Conservation (phyloP, 92 coral and sea anemone genomes). For the Virgularia gustaviana region DNA sequence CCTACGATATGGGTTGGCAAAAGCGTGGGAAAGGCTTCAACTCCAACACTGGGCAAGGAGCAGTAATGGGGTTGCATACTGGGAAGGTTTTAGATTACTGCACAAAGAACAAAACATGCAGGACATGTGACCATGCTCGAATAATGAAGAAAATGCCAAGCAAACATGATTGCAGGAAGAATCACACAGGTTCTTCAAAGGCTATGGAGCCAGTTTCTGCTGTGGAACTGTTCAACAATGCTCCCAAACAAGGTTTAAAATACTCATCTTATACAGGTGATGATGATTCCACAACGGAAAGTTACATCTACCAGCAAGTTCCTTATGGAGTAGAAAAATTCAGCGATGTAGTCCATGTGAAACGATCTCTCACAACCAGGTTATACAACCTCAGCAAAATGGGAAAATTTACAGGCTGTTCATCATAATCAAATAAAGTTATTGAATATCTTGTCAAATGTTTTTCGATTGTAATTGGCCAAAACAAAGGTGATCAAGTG, state of each 20-base stretch:
- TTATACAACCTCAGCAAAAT: conserved; percentile 27
- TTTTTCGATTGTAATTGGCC: conserved; percentile 20
- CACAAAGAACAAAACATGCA: conserved; percentile 24
- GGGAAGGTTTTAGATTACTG: conserved; percentile 44
- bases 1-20: conserved; percentile 50
- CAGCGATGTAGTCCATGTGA: conserved; percentile 29
- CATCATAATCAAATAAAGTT: conserved; percentile 34
- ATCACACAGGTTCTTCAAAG: conserved; percentile 39
- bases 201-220: conserved; percentile 39
- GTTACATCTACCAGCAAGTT: conserved; percentile 22
- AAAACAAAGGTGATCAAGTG: conserved; percentile 1
- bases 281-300: conserved; percentile 44
- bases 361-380: conserved; percentile 43
- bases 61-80: conserved; percentile 41
- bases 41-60: conserved; percentile 51
- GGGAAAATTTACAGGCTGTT: conserved; percentile 23
- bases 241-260: conserved; percentile 17
- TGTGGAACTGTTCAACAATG: conserved; percentile 28
- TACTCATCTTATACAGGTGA: conserved; percentile 32
- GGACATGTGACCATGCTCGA: conserved; percentile 26
- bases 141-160: not conserved
- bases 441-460: conserved; percentile 38
- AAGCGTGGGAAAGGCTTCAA: conserved; percentile 43
- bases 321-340: conserved; percentile 40
- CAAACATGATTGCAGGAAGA: not conserved